These are phyloP conservation scores for Psittacula echo DNA, from an alignment of 2,797 vertebrate species.

Conservation along the genomic window DNA sequence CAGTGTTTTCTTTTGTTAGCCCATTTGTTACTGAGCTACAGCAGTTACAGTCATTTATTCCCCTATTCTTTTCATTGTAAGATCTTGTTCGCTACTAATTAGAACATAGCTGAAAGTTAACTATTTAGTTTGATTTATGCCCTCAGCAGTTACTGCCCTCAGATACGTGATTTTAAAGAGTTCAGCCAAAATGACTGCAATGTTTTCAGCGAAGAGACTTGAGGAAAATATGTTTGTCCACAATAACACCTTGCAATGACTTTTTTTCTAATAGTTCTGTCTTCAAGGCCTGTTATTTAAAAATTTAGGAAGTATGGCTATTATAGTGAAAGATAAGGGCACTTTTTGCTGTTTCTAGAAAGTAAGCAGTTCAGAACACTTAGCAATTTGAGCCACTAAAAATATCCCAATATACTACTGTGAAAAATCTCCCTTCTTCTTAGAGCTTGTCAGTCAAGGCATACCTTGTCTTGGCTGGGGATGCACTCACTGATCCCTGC, in stretches of 20 bases:
- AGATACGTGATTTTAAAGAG: neutral
- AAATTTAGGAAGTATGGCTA: neutral
- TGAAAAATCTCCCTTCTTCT: neutral
- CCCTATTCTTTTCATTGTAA: neutral
- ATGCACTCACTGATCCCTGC: neutral
- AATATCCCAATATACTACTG: neutral
- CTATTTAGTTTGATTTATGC: neutral
- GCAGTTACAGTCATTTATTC: slow-evolving; percentile 26
- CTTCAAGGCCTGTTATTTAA: neutral
- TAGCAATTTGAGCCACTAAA: neutral
- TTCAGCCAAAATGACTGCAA: neutral
- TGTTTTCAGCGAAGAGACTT: neutral
- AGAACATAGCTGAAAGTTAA: slow-evolving; percentile 10
- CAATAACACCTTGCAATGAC: neutral
- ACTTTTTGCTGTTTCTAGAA: neutral
- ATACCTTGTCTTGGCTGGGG: neutral
- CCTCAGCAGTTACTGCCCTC: neutral
- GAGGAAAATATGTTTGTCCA: neutral
- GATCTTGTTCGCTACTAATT: slow-evolving; percentile 36
- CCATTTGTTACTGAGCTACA: neutral
- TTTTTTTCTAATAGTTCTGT: neutral
- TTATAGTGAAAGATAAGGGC: neutral
- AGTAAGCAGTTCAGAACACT: neutral
- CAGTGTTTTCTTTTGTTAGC: neutral
- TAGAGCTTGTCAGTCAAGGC: neutral